These are phyloP conservation scores for Serripes groenlandicus DNA, from an alignment of 2,888 invertebrate genomes.

Conservation along the genomic window DNA sequence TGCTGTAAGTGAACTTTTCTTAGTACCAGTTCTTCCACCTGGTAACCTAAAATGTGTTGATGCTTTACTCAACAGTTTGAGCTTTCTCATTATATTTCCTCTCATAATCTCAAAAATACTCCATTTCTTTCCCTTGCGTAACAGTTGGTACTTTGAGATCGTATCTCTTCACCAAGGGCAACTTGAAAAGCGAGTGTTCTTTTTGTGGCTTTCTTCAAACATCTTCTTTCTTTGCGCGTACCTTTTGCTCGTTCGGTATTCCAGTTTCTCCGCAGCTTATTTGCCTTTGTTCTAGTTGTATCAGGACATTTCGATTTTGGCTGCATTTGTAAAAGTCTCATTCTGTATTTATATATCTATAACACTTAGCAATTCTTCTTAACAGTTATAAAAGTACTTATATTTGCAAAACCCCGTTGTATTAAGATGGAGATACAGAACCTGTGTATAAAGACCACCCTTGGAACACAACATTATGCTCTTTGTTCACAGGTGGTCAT, in stretches of 20 bases:
- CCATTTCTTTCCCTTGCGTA: background rate
- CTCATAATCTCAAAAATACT: background rate
- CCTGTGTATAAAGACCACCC: too few species aligned
- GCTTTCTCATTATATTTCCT: conserved; percentile 13
- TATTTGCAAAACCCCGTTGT: too few species aligned
- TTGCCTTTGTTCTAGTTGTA: conserved; percentile 15
- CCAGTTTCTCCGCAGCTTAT: background rate
- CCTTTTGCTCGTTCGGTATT: background rate
- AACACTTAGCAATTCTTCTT: too few species aligned
- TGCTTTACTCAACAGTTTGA: background rate
- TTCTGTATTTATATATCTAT: background rate
- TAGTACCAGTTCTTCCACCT: background rate
- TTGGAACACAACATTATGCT: too few species aligned
- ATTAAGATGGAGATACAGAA: too few species aligned
- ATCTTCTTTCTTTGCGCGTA: background rate
- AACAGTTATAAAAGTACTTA: too few species aligned
- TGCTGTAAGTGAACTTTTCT: background rate
- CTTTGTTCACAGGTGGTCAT: too few species aligned
- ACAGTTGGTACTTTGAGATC: background rate
- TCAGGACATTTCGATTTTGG: background rate
- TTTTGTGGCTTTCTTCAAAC: background rate
- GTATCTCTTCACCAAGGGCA: background rate
- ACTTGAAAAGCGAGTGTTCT: background rate
- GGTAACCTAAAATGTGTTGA: background rate
- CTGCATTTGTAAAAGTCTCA: background rate